Conservation (phyloP, 2,797 vertebrate genomes). For the Ceryle rudis region DNA sequence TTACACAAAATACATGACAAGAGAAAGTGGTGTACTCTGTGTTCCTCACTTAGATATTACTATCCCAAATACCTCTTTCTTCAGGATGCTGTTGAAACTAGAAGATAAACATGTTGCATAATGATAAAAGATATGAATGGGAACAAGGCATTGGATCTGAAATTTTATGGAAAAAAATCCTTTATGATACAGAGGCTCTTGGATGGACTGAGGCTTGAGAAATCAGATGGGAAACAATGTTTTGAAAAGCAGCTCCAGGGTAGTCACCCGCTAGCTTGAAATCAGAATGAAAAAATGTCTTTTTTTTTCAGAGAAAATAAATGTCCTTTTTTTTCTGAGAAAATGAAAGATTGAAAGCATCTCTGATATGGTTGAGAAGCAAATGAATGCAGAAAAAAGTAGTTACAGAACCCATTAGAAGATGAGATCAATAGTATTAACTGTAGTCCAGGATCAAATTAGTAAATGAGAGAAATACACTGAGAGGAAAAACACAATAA, state of each 20-base stretch:
- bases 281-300: background rate
- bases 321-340: background rate
- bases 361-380: background rate
- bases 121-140: background rate
- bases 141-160: background rate
- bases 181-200: background rate
- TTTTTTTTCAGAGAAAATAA: background rate
- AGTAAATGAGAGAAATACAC: background rate
- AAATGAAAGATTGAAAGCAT: background rate
- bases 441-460: background rate
- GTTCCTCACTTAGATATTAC: constrained; percentile 50
- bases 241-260: background rate
- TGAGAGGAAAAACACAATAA: background rate
- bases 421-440: background rate
- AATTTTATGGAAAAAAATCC: background rate
- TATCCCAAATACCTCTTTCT: constrained; percentile 12
- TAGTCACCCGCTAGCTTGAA: background rate
- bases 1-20: constrained; percentile 57
- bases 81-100: background rate
- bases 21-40: background rate
- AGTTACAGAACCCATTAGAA: background rate
- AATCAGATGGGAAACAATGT: background rate
- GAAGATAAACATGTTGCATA: background rate
- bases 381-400: background rate
- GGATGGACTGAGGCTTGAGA: background rate